A percentile compares a stretch with the other conserved stretches of the same genome.
phyloP scores from a whole-genome alignment of 1,140 invertebrate genomes.

The Patella vulgata region DNA sequence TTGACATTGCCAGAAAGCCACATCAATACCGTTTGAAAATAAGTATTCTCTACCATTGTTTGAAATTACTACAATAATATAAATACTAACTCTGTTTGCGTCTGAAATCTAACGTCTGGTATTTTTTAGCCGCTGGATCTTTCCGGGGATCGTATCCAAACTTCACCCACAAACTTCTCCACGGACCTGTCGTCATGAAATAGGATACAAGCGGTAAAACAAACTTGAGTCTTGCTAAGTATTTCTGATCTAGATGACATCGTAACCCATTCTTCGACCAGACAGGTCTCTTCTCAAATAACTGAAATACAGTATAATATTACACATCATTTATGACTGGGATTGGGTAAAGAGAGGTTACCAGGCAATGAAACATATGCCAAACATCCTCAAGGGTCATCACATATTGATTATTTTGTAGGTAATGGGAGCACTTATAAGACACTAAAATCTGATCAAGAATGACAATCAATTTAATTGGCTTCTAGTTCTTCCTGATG shows the following conservation, averaged over 20 bases:
- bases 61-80: too few relatives aligned
- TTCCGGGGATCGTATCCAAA: constrained; percentile 88
- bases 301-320: constrained; percentile 32
- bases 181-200: constrained; percentile 88
- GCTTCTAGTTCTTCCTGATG: too few relatives aligned
- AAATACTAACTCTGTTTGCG: constrained; percentile 70
- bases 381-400: not conserved
- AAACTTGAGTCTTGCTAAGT: constrained; percentile 73
- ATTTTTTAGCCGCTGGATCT: constrained; percentile 79
- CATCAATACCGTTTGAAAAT: too few relatives aligned
- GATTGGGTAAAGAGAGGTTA: not conserved
- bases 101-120: constrained; percentile 89
- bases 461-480: constrained; percentile 5
- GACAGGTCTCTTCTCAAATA: constrained; percentile 76
- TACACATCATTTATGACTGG: not conserved
- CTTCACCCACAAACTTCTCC: constrained; percentile 85
- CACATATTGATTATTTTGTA: too few relatives aligned
- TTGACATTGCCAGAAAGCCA: too few relatives aligned
- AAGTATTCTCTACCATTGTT: too few relatives aligned
- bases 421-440: too few relatives aligned
- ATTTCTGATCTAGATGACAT: constrained; percentile 64
- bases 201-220: constrained; percentile 84
- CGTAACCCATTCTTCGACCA: constrained; percentile 84
- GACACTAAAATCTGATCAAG: too few relatives aligned
- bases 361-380: too few relatives aligned